Conservation (phyloP, 2,797 vertebrate genomes). For the Crypturellus tataupa region DNA sequence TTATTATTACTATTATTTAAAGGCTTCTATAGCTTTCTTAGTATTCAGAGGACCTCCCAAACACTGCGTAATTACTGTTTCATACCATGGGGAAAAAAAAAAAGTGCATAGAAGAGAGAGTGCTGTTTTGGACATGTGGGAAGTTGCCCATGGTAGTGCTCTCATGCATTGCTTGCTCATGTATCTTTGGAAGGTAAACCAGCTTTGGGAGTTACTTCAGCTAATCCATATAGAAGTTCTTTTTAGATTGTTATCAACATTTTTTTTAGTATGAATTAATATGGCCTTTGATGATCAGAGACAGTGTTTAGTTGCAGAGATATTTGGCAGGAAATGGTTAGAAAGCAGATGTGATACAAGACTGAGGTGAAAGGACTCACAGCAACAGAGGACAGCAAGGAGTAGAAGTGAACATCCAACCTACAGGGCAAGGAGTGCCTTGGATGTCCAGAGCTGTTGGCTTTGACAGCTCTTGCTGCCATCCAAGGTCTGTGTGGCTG, state of each 20-base stretch:
- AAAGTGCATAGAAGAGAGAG: accelerated
- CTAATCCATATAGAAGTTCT: background rate
- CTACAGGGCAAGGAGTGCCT: background rate
- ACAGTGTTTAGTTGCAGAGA: background rate
- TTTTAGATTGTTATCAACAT: background rate
- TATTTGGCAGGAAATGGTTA: background rate
- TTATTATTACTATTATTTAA: background rate
- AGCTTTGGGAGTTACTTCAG: background rate
- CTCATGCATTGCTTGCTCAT: background rate
- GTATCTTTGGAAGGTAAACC: background rate
- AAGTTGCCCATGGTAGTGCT: background rate
- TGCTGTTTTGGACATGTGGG: background rate
- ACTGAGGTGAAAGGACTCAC: background rate
- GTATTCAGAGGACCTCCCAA: background rate
- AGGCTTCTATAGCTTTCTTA: background rate
- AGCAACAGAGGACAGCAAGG: too few relatives aligned
- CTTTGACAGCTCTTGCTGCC: background rate
- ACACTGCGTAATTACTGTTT: background rate
- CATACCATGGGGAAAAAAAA: background rate
- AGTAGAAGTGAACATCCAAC: background rate
- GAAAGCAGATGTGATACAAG: background rate
- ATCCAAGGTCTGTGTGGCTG: too few relatives aligned
- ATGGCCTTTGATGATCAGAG: background rate
- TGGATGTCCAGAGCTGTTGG: background rate
- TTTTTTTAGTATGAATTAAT: background rate